Evolutionary conservation across 2,888 invertebrate species (phyloP), one percentile per base, ranked within the genome.

Genomic region (Machimus rusticus): DNA sequence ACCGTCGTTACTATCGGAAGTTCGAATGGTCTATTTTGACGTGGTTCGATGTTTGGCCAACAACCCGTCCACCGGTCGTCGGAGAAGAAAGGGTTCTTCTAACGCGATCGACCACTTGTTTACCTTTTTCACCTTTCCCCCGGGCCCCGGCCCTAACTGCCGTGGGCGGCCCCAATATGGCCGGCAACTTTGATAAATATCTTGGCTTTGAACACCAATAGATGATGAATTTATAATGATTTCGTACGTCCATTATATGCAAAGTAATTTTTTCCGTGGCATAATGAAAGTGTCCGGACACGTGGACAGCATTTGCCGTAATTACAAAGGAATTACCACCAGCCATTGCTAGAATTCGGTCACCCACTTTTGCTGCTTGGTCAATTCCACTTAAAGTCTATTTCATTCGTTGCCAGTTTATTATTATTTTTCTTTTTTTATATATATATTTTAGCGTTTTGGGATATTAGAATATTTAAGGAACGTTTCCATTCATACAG

Each of bases 211-310:
- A 74, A 43, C 85, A 74, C 74, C 85, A 86, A 74, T 86, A 74
- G 43, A 51, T 74, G 57, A 86, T 86, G 74, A 86, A 86, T 86
- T 74, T 74, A 39, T 86, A 86, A 86, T 86, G 85, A 76, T 74
- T 86, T 74, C 85, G 46, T 74, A 85, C 46, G 74, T 85, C 74
- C 85, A 74, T 85, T 85, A 74, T 51, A 81, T 81, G 81, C 81
- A 81, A 51, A 81, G 81, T 81, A 81, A 51, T 81, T 55, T 51
- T 51, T 23, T 55, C 5, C 19, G 12, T 46, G 43, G 31, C 51
- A 43, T 81, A 81, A 81, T 55, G 51, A 34, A 81, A 55, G 81
- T 81, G 51, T 55, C 46, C 28, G 31, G 43, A 51, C 81, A 81
- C 81, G 81, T 81, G 81, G 51, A 31, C 55, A 31, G 55, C 23